Evolutionary conservation across 2,113 vertebrate genomes (phyloP), one percentile per base, ranked within the genome.

Genomic region (Myocastor coypus): DNA sequence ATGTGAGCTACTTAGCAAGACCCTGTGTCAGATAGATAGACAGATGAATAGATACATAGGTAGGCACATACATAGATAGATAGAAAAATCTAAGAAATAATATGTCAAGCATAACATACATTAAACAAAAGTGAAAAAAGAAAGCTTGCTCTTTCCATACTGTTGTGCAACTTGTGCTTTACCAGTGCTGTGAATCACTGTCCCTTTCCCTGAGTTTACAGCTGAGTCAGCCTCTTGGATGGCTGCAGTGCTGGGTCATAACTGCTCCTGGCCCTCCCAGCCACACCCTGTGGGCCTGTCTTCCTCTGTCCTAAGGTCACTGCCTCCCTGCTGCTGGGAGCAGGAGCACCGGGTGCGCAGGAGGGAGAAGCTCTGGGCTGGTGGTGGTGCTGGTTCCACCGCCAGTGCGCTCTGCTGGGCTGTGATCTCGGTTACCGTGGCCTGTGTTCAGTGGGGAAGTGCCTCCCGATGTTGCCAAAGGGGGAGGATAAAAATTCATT

Each of bases 91-190:
- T 59, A 34, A 57, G 81, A 90, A 90, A 78, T 63, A 69, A 24
- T n/a, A 68, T 24, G 78, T 50, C 75, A 34, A 64, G 24, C 87
- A 61, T 86, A 64, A 78, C 84, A 83, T 42, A 24, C 75, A 50
- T 84, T 90, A 77, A 85, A 19, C 68, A 52, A 86, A 95, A 82
- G 88, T 19, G 13, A 69, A 92, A 69, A 37, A 40, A 69, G 32
- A 52, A 3, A 11, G 1, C 26, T 40, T 19, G 0, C 6, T 28
- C 59, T n/a, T 89, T 52, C 32, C 66, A 1, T 59, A 22, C n/a
- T 87, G 42, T 32, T 91, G 40, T 71, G 55, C 75, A 66, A 59
- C 59, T 85, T 59, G 69, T 77, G 86, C 92, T 92, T 78, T 61
- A 77, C 2, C 22, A 24, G 57, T 30, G 20, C 3, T 0, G 17